Percentiles rank a stretch among this genome's conserved stretches.
phyloP scores from a whole-genome alignment of 2,113 vertebrate species.

The Mus spicilegus region DNA sequence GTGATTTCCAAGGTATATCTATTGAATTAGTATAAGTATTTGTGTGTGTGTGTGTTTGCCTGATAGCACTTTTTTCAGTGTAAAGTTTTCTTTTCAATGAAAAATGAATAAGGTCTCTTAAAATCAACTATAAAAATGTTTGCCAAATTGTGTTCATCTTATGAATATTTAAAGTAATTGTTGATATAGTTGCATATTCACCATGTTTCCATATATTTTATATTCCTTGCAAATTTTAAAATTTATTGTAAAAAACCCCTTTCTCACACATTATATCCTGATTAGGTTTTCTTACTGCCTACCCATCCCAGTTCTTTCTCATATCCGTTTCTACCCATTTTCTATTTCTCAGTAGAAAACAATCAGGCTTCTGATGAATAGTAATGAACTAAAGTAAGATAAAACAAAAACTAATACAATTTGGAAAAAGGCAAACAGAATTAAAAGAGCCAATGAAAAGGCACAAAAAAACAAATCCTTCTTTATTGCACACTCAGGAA shows the following conservation, averaged over 20 bases:
- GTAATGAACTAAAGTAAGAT: neutral
- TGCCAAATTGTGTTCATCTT: neutral
- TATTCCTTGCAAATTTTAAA: neutral
- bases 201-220: neutral
- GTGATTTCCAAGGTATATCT: neutral
- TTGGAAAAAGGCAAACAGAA: neutral
- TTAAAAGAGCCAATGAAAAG: neutral
- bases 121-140: neutral
- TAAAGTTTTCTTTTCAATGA: neutral
- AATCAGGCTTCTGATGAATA: neutral
- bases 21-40: neutral
- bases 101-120: neutral
- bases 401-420: neutral
- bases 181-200: neutral
- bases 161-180: neutral
- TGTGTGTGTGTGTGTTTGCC: neutral
- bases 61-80: neutral
- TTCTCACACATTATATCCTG: neutral
- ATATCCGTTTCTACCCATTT: neutral
- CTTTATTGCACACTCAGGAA: neutral
- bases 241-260: neutral
- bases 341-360: neutral
- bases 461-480: neutral
- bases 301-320: neutral
- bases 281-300: neutral